Percentiles rank a stretch among this genome's conserved stretches.
These are phyloP conservation scores for Macquaria australasica DNA, from an alignment of 2,113 vertebrate genomes.

Conservation along the genomic window DNA sequence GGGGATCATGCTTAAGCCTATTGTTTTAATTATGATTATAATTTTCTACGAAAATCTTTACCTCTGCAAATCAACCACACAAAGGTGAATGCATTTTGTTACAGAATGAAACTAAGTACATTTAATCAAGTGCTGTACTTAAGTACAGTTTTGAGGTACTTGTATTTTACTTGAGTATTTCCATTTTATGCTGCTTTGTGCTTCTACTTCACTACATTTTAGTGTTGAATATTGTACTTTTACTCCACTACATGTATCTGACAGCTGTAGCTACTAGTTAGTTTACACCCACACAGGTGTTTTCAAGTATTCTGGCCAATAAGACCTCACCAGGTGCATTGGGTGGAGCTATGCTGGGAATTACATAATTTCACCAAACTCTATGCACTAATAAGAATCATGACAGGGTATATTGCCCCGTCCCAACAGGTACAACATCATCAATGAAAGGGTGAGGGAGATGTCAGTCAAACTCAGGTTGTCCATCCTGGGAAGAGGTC, in stretches of 20 bases:
- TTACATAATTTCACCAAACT: neutral
- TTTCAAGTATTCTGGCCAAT: constrained; percentile 10
- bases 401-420: neutral
- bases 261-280: neutral
- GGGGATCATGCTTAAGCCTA: constrained; percentile 9
- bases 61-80: neutral
- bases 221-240: neutral
- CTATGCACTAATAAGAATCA: neutral
- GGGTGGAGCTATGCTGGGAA: neutral
- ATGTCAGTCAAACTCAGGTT: neutral
- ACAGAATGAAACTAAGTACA: neutral
- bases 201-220: neutral
- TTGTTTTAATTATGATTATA: constrained; percentile 20
- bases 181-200: too few relatives aligned
- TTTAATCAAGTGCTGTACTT: neutral
- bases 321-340: neutral
- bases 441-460: neutral
- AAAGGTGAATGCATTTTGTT: neutral
- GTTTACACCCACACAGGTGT: constrained; percentile 31
- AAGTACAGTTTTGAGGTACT: neutral
- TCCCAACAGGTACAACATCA: neutral
- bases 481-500: neutral
- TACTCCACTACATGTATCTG: neutral
- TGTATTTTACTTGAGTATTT: neutral
- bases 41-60: neutral